Conservation (phyloP, 2,797 vertebrate genomes). For the Eulemur mongoz region DNA sequence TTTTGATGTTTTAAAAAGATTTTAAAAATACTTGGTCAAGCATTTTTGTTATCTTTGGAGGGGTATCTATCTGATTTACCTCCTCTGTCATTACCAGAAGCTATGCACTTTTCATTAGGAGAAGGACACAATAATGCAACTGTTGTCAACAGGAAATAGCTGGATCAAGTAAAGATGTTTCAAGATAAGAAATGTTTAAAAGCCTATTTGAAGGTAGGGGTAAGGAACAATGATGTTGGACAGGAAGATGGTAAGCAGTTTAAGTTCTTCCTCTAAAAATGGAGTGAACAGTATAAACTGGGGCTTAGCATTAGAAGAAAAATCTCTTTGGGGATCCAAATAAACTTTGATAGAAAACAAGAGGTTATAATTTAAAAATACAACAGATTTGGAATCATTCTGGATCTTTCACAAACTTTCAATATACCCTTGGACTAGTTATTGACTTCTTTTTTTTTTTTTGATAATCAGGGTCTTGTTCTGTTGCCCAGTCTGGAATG, state of each 20-base stretch:
- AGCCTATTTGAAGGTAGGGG: not conserved
- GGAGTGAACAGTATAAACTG: not conserved
- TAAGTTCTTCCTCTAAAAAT: not conserved
- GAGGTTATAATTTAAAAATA: not conserved
- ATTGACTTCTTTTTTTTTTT: too few species aligned
- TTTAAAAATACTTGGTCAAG: not conserved
- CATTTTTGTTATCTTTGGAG: not conserved
- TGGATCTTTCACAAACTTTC: not conserved
- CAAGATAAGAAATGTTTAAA: not conserved
- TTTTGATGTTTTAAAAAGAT: not conserved
- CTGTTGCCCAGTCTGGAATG: not conserved
- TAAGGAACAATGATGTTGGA: not conserved
- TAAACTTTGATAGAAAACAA: constrained; percentile 13
- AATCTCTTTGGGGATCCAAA: not conserved
- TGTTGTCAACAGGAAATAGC: not conserved
- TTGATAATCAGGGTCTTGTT: not conserved
- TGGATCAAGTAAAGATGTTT: not conserved
- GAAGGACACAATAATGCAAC: not conserved
- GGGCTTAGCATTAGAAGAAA: not conserved
- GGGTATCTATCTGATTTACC: not conserved
- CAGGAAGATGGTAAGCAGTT: not conserved
- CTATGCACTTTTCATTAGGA: not conserved
- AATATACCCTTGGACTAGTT: not conserved
- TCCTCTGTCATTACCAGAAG: not conserved
- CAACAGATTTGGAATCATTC: not conserved